Base-by-base conservation (phyloP, 1,140 invertebrate genomes). In the Pantala flavescens region DNA sequence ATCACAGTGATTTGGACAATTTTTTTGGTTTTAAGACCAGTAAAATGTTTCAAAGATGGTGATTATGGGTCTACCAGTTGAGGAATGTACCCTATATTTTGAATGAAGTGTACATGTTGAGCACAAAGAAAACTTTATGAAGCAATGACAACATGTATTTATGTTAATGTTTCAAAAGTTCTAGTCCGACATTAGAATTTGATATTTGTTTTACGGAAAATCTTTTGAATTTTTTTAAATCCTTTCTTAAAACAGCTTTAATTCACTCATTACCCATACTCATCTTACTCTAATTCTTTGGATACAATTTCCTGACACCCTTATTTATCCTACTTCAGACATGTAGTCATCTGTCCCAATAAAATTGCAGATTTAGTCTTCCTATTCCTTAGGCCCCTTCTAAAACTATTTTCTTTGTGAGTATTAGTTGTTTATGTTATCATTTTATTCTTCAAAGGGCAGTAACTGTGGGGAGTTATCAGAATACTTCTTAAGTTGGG, bases 1-100 rank as follows among this genome's bases (percentile, higher is more conserved):
- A 10, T 70, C 74, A 0, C 74, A 74, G 70, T 70, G 42, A 23
- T 70, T 70, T 43, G 70, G 74, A 74, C 49, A 63, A 19, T 19
- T 63, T 63, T 63, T 63, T 63, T 16, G n/a, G 49, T 3, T 16
- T 12, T 63, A 16, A 63, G 49, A 1, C 49, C 49, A 19, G 49
- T 63, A 7, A 63, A 63, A 63, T 63, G 49, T 63, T 63, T 63
- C n/a, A 16, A 36, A 63, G 5, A 63, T 63, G n/a, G 49, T 63
- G 49, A 19, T 63, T 63, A 63, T 21, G 16, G n/a, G n/a, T 63
- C 49, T 63, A 12, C 49, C 49, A 21, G n/a, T 19, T 21, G n/a
- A 16, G n/a, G 49, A 63, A 63, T 19, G 49, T 63, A 12, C n/a
- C n/a, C 49, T 63, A 63, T 16, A 63, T 63, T 63, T 63, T 63